Conservation (phyloP, 2,888 invertebrate genomes). For the Xestoiulus laeticollis region DNA sequence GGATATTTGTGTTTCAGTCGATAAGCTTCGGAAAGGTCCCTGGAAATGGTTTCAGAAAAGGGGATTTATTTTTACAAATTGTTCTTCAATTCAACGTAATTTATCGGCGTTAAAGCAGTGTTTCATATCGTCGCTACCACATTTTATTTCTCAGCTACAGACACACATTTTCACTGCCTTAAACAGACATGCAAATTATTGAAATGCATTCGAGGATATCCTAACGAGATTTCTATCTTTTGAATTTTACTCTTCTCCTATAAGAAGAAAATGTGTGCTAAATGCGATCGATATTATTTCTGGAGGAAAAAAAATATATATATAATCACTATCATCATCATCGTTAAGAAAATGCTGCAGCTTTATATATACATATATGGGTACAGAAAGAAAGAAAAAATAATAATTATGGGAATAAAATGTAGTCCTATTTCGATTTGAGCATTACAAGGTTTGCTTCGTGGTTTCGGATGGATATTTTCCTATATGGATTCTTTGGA, state of each 20-base stretch:
- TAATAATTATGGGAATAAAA: conserved; percentile 13
- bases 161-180: background rate
- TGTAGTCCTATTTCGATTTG: conserved; percentile 26
- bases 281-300: conserved; percentile 22
- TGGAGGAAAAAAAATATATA: background rate
- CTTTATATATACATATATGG: too few species aligned
- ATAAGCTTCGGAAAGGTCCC: background rate
- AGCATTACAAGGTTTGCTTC: background rate
- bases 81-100: background rate
- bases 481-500: background rate
- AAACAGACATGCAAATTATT: background rate
- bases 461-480: background rate
- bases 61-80: conserved; percentile 23
- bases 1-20: background rate
- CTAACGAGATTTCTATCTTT: conserved; percentile 26
- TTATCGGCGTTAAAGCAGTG: background rate
- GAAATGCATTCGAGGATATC: conserved; percentile 17
- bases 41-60: background rate
- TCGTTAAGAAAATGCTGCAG: background rate
- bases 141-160: conserved; percentile 1
- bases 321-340: conserved; percentile 16
- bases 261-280: background rate
- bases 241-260: background rate
- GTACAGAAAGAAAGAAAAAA: too few species aligned
- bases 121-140: conserved; percentile 16